Percentiles rank a stretch among this genome's conserved stretches.
These are phyloP conservation scores for Habrosyne pyritoides DNA, from an alignment of 2,888 invertebrate species.

Conservation along the genomic window DNA sequence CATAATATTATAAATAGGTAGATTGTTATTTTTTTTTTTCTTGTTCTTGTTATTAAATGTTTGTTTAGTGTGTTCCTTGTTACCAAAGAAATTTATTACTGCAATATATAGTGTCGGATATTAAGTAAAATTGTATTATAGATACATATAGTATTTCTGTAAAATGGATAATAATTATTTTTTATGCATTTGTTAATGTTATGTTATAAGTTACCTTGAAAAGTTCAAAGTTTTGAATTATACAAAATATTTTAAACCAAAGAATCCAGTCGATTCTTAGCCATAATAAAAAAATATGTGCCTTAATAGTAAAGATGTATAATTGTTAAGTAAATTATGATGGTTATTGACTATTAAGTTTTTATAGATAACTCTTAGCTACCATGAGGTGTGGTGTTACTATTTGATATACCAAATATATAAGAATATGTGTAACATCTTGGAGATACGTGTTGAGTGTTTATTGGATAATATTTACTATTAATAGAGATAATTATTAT, in stretches of 20 bases:
- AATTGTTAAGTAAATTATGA: slow-evolving; percentile 65
- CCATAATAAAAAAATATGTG: slow-evolving; percentile 58
- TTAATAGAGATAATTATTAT: slow-evolving; percentile 43
- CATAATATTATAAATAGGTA: slow-evolving; percentile 41
- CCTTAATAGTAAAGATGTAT: slow-evolving; percentile 50
- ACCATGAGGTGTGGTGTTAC: slow-evolving; percentile 29
- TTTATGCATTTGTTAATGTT: slow-evolving; percentile 72
- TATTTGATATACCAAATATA: slow-evolving; percentile 13
- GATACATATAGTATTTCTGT: slow-evolving; percentile 69
- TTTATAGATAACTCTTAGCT: slow-evolving; percentile 25
- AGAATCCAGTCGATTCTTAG: slow-evolving; percentile 78
- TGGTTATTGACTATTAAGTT: slow-evolving; percentile 44
- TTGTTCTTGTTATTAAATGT: slow-evolving; percentile 77
- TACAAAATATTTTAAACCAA: slow-evolving; percentile 72
- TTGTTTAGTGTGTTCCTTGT: slow-evolving; percentile 80
- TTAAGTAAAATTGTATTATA: slow-evolving; percentile 59
- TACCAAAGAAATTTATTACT: slow-evolving; percentile 77
- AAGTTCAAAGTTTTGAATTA: slow-evolving; percentile 73
- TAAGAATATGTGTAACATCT: slow-evolving; percentile 31
- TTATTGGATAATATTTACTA: slow-evolving; percentile 39
- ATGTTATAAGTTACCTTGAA: slow-evolving; percentile 71
- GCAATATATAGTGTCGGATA: slow-evolving; percentile 48
- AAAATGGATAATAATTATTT: slow-evolving; percentile 28
- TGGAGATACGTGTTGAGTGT: slow-evolving; percentile 46
- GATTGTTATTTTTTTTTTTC: slow-evolving; percentile 74